Percentiles rank a stretch among this genome's conserved stretches.
These are phyloP conservation scores for Sakesphorus luctuosus DNA, from an alignment of 2,113 vertebrate genomes.

Conservation along the genomic window DNA sequence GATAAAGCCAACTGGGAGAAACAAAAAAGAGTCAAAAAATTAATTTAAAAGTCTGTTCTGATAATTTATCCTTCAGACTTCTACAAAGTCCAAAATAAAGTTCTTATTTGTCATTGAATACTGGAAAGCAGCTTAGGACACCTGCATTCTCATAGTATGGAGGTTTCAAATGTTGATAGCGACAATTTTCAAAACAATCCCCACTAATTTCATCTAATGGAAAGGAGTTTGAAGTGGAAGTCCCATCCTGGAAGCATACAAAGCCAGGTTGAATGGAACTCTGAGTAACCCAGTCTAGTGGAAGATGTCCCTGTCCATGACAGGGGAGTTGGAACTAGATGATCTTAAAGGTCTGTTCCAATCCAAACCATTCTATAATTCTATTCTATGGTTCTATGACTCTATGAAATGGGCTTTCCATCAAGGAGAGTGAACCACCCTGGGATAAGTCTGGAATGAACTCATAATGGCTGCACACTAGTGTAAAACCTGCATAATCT, in stretches of 20 bases:
- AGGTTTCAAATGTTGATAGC: not conserved
- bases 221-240: not conserved
- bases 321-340: not conserved
- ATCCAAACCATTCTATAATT: not conserved
- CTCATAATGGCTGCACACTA: not conserved
- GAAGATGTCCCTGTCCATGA: fast-evolving
- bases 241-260: not conserved
- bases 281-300: not conserved
- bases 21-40: not conserved
- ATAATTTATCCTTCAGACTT: not conserved
- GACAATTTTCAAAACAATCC: not conserved
- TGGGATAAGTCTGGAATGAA: not conserved
- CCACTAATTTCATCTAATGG: not conserved
- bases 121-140: not conserved
- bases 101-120: not conserved
- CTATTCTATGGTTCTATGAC: not conserved
- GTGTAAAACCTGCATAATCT: not conserved
- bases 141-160: not conserved
- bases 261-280: not conserved
- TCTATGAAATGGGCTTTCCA: not conserved
- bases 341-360: not conserved
- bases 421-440: not conserved
- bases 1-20: not conserved
- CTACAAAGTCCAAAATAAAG: not conserved
- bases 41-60: not conserved